Conservation (phyloP, 1,140 invertebrate genomes). For the Heliothis virescens region DNA sequence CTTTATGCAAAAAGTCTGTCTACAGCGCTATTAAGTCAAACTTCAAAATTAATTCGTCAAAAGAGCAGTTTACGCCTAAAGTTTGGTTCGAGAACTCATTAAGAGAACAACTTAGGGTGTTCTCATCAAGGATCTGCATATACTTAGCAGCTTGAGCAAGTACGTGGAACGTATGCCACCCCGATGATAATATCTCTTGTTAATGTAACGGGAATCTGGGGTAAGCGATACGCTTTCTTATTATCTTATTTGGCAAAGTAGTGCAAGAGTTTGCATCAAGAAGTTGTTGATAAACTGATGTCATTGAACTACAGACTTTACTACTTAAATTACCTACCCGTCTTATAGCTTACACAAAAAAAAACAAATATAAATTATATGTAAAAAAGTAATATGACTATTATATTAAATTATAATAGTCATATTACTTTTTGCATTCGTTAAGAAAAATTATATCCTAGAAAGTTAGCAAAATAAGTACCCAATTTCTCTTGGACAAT, state of each 20-base stretch:
- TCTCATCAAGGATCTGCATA: conserved; percentile 28
- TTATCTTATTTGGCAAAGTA: not conserved
- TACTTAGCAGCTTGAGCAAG: not conserved
- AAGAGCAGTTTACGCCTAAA: conserved; percentile 34
- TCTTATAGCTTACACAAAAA: too few species aligned
- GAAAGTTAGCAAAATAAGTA: too few species aligned
- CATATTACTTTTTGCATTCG: too few species aligned
- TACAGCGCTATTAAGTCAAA: conserved; percentile 40
- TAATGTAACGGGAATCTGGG: not conserved
- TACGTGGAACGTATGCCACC: not conserved
- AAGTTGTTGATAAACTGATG: too few species aligned
- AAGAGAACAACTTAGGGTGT: conserved; percentile 33
- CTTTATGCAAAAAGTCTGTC: conserved; percentile 41
- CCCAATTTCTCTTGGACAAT: too few species aligned
- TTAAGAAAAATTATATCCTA: too few species aligned
- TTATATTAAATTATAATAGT: too few species aligned
- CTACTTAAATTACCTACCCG: too few species aligned
- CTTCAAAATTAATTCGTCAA: conserved; percentile 44
- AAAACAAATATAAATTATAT: too few species aligned
- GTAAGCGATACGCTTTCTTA: not conserved
- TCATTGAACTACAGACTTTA: too few species aligned
- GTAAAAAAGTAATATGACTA: too few species aligned
- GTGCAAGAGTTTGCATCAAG: not conserved
- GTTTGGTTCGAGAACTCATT: conserved; percentile 42
- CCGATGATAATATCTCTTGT: not conserved